These are phyloP conservation scores for Xestobium rufovillosum DNA, from an alignment of 2,888 invertebrate genomes.

Conservation along the genomic window DNA sequence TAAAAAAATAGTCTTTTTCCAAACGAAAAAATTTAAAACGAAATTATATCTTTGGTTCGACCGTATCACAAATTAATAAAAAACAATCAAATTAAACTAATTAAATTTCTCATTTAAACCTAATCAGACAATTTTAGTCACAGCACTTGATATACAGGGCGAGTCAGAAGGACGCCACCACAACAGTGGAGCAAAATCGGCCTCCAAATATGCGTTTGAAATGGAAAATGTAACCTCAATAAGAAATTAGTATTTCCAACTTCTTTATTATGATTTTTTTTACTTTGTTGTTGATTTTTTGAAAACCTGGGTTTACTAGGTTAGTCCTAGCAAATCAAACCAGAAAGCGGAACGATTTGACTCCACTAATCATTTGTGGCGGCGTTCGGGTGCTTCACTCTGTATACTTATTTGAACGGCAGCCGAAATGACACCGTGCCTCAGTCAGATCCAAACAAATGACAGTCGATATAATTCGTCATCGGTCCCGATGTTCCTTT, in stretches of 20 bases:
- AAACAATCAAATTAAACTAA: conserved; percentile 34
- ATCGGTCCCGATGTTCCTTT: background rate
- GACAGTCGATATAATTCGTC: conserved; percentile 13
- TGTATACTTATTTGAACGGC: conserved; percentile 34
- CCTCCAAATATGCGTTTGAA: too few species aligned
- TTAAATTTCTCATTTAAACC: conserved; percentile 37
- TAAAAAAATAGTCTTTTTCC: conserved; percentile 30
- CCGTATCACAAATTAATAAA: conserved; percentile 44
- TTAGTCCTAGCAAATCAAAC: too few species aligned
- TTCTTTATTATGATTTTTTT: too few species aligned
- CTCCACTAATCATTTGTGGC: too few species aligned
- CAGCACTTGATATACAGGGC: conserved; percentile 46
- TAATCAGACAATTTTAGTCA: conserved; percentile 42
- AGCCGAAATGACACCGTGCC: conserved; percentile 37
- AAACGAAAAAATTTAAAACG: conserved; percentile 24
- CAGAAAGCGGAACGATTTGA: too few species aligned
- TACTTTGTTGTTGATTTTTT: too few species aligned
- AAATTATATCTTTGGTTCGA: conserved; percentile 41
- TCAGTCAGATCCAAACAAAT: conserved; percentile 26
- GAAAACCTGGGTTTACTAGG: too few species aligned
- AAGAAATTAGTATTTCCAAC: too few species aligned
- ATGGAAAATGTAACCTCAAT: too few species aligned
- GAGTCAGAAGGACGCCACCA: too few species aligned
- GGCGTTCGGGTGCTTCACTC: too few species aligned
- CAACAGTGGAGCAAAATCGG: too few species aligned